Conservation (phyloP, 64 coral and sea anemone species). For the Orbicella faveolata region DNA sequence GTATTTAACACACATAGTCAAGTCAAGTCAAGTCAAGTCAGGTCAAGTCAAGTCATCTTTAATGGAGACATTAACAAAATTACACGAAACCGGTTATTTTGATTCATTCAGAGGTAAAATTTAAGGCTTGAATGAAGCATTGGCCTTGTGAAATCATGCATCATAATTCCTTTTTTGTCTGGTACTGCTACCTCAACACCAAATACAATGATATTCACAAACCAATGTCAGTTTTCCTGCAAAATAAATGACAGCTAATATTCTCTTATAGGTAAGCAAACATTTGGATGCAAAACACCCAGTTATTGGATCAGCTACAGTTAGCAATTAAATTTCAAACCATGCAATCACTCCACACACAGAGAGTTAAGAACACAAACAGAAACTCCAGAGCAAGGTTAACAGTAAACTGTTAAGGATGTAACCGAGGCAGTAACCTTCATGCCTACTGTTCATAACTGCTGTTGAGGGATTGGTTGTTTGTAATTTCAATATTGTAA, state of each 20-base stretch:
- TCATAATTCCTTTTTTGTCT: background rate
- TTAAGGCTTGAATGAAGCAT: background rate
- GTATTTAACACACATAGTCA: too few species aligned
- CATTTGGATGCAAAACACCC: background rate
- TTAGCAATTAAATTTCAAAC: background rate
- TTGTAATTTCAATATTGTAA: too few species aligned
- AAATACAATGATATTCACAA: slow-evolving; percentile 3
- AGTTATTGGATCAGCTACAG: background rate
- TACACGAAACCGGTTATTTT: background rate
- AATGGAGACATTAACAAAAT: too few species aligned
- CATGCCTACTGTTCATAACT: too few species aligned
- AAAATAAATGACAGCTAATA: background rate
- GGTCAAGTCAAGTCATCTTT: too few species aligned
- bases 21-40: too few species aligned
- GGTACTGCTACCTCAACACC: background rate
- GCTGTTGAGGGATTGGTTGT: too few species aligned
- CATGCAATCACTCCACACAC: background rate
- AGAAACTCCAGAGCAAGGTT: too few species aligned
- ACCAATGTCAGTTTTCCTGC: slow-evolving; percentile 13
- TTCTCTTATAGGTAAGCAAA: slow-evolving; percentile 1
- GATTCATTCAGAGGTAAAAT: background rate
- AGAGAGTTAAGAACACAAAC: background rate
- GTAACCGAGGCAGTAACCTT: too few species aligned
- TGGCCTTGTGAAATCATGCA: background rate
- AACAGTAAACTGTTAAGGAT: too few species aligned